Evolutionary conservation across 2,797 vertebrate genomes (phyloP), one percentile per base, ranked within the genome.

Genomic region (Chrosomus eos): DNA sequence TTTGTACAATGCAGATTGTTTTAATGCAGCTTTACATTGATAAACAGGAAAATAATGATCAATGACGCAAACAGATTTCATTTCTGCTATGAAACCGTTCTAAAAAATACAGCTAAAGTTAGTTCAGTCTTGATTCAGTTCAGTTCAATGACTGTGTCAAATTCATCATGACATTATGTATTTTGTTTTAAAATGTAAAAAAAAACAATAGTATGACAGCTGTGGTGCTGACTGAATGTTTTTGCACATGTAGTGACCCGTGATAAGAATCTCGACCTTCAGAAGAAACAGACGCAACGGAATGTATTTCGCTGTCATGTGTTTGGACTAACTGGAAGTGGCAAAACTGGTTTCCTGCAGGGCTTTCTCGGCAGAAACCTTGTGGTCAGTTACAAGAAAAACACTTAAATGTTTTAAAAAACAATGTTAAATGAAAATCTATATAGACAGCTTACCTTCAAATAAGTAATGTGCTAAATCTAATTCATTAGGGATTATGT

Each of bases 221-320:
- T 73, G 7, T 83, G 62, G 55, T 45, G 28, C 19, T 58, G 9
- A 51, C 9, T 48, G 28, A 68, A 51, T 66, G 7, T 81, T 14
- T 64, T 68, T 77, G 90, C 88, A 87, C 53, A 66, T 88, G 85
- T 91, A 99, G 98, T 99, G 90, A 99, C 97, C 62, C 96, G 98
- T 91, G 97, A 97, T 93, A 99, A 99, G 94, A 98, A 97, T 93
- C 97, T 98, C 90, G 97, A 99, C 92, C 94, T 99, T 70, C 97
- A 99, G 95, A 98, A 99, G 94, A 98, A 96, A 81, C 97, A 99
- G 91, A 99, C 98, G 36, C 97, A 99, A 92, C 96, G 98, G 83
- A 97, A 96, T 51, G 97, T 99, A 64, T 99, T 99, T 93, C 95
- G 95, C 90, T 99, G 98, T 89, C 98, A 98, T 51, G 95, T 99